Conservation (phyloP, 2,797 vertebrate genomes). For the Alfaro cultratus region DNA sequence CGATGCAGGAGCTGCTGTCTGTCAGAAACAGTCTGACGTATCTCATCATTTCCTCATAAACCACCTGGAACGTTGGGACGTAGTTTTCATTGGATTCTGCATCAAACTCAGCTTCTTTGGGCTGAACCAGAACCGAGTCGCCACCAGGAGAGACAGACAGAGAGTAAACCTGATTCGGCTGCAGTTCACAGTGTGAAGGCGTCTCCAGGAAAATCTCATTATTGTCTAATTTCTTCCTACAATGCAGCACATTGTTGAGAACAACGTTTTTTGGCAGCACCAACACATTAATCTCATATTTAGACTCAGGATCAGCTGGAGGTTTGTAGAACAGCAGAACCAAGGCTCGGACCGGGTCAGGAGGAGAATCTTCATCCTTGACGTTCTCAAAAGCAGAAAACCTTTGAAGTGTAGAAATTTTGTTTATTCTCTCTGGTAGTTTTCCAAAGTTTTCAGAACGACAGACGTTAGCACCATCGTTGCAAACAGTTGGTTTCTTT, state of each 20-base stretch:
- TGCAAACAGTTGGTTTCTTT: no score
- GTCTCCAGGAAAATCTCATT: constrained; percentile 25
- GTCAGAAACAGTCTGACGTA: neutral
- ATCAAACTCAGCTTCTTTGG: constrained; percentile 30
- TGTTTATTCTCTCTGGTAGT: no score
- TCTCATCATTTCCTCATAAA: fast-evolving
- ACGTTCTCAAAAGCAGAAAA: constrained; percentile 1
- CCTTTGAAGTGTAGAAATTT: no score
- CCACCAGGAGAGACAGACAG: constrained; percentile 23
- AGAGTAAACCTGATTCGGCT: constrained; percentile 26
- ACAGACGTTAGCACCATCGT: no score
- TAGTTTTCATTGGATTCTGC: constrained; percentile 26
- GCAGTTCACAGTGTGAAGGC: constrained; percentile 32
- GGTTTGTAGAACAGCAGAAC: constrained; percentile 31
- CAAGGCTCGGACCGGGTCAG: constrained; percentile 26
- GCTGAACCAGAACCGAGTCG: constrained; percentile 21
- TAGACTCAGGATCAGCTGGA: neutral
- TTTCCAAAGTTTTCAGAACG: no score
- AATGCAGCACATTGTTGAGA: neutral
- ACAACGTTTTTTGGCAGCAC: neutral
- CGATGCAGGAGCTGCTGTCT: neutral
- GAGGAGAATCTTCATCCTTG: constrained; percentile 15
- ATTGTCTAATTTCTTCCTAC: constrained; percentile 11
- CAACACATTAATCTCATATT: neutral
- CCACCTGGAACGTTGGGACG: constrained; percentile 29